phyloP scores from a whole-genome alignment of 2,113 vertebrate species.

The Callithrix jacchus region DNA sequence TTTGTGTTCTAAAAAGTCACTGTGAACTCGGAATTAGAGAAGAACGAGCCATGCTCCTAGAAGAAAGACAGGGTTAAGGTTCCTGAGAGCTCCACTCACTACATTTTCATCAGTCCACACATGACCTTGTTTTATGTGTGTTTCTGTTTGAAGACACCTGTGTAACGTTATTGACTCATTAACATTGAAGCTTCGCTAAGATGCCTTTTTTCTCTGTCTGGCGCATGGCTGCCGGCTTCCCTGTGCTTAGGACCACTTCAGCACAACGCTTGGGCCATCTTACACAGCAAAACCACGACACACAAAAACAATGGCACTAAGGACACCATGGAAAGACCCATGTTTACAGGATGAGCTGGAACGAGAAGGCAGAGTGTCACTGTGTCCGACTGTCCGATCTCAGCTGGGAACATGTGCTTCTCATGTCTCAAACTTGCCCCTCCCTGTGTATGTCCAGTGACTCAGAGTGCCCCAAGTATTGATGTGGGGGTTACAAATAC shows the following conservation, averaged over 20 bases:
- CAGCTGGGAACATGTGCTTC: not conserved
- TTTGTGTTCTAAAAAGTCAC: accelerated
- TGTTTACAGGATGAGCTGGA: not conserved
- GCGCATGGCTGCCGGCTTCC: not conserved
- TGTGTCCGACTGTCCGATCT: accelerated
- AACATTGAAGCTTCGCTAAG: too few relatives aligned
- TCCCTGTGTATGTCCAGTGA: not conserved
- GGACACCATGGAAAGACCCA: not conserved
- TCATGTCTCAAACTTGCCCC: not conserved
- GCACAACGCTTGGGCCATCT: not conserved
- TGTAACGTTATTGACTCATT: not conserved
- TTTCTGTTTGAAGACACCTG: not conserved
- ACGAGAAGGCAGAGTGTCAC: accelerated
- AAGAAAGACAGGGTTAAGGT: accelerated
- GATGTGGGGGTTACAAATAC: not conserved
- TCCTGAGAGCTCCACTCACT: not conserved
- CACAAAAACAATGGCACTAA: not conserved
- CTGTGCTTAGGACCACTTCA: too few relatives aligned
- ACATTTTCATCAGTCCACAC: not conserved
- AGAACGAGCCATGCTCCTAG: accelerated
- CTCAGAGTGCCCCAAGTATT: accelerated
- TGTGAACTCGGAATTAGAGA: accelerated
- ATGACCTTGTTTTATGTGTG: not conserved
- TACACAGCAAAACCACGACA: not conserved
- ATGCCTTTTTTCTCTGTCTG: not conserved